Evolutionary conservation across 2,888 invertebrate species (phyloP).

Genomic region (Metacarcinus magister): DNA sequence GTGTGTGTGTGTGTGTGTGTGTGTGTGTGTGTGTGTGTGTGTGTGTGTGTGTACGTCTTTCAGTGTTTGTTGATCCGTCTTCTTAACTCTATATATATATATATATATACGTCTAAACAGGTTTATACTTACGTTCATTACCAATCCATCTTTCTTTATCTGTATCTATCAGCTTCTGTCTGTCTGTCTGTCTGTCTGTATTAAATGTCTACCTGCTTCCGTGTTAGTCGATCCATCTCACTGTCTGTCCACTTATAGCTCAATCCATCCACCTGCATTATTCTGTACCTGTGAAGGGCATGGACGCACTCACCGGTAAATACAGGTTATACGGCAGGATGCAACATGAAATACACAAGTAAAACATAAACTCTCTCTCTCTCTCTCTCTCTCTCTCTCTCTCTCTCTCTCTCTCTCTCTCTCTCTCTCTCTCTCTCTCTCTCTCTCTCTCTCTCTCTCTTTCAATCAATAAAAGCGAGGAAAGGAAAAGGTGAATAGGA

Average conservation of each 20-base stretch:
- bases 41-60: not conserved
- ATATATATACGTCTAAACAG: too few relatives aligned
- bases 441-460: conserved; percentile 58
- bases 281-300: not conserved
- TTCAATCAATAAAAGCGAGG: not conserved
- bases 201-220: not conserved
- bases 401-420: conserved; percentile 57
- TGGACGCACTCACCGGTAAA: not conserved
- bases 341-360: not conserved
- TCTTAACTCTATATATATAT: too few relatives aligned
- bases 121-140: too few relatives aligned
- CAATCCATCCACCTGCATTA: not conserved
- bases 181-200: not conserved
- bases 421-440: conserved; percentile 54
- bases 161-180: not conserved
- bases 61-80: not conserved
- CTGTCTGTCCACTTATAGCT: not conserved
- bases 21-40: not conserved
- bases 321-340: not conserved
- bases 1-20: not conserved
- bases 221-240: too few relatives aligned
- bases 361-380: not conserved
- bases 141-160: too few relatives aligned
- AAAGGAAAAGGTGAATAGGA: not conserved
- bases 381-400: conserved; percentile 47